These are phyloP conservation scores for Oceanites oceanicus DNA, from an alignment of 2,113 vertebrate species.

Conservation along the genomic window DNA sequence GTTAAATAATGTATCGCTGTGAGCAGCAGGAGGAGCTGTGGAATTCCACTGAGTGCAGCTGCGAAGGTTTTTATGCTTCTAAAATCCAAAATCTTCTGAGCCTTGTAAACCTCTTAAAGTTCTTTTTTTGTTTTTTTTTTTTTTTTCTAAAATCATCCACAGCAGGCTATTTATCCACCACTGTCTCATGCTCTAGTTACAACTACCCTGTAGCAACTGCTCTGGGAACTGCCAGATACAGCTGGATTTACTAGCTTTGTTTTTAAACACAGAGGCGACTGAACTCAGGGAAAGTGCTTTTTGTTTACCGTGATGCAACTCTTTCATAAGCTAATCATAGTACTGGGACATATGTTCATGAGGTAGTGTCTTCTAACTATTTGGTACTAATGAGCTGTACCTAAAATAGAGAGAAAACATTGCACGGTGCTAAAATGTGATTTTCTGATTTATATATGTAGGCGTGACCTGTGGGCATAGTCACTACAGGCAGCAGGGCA, in stretches of 20 bases:
- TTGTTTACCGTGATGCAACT: background rate
- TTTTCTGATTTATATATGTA: background rate
- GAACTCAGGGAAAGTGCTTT: background rate
- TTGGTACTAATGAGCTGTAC: background rate
- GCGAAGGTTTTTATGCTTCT: background rate
- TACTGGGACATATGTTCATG: background rate
- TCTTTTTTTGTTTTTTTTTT: background rate
- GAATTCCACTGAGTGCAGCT: constrained; percentile 8
- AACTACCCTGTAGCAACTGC: background rate
- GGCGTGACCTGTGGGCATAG: background rate
- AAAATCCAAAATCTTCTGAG: background rate
- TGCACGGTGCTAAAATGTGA: background rate
- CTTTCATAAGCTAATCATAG: background rate
- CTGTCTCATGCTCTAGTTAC: background rate
- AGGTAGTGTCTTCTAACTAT: background rate
- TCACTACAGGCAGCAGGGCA: background rate
- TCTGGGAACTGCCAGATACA: background rate
- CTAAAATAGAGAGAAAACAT: background rate
- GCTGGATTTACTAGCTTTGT: background rate
- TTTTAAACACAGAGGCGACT: background rate
- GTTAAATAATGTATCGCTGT: constrained; percentile 28
- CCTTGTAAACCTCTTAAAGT: background rate
- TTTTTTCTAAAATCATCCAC: background rate
- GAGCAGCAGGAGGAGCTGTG: constrained; percentile 45
- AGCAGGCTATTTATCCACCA: constrained; percentile 19